Evolutionary conservation across 92 coral and sea anemone genomes (phyloP).

Genomic region (Palythoa grandis): DNA sequence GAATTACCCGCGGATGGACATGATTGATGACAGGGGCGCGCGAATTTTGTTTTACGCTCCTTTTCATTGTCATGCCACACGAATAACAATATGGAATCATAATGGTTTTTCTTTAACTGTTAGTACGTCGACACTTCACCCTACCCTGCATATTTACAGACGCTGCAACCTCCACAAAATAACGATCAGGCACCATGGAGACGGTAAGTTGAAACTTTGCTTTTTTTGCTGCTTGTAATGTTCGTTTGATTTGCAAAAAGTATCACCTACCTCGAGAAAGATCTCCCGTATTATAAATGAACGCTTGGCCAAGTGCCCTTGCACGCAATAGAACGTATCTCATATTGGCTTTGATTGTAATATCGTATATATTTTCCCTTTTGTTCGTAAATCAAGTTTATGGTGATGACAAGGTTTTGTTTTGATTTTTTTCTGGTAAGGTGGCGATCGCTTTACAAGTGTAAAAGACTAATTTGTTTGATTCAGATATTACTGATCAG

Average conservation of each 20-base stretch:
- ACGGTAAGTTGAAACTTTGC: conserved; percentile 54
- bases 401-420: conserved; percentile 3
- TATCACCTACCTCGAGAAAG: neutral
- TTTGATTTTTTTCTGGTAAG: conserved; percentile 7
- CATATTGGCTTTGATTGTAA: conserved; percentile 30
- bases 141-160: conserved; percentile 69
- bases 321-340: conserved; percentile 13
- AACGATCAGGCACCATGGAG: conserved; percentile 76
- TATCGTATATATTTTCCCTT: neutral
- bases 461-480: neutral
- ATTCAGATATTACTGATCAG: neutral
- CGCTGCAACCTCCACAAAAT: conserved; percentile 82
- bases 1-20: conserved; percentile 25
- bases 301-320: conserved; percentile 11
- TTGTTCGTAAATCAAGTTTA: neutral
- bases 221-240: neutral
- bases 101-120: conserved; percentile 64
- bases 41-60: conserved; percentile 28
- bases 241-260: neutral
- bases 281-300: conserved; percentile 13
- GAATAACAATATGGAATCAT: conserved; percentile 19
- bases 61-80: conserved; percentile 29
- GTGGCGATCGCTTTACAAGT: neutral
- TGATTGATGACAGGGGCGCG: conserved; percentile 45
- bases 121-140: conserved; percentile 82